Base-by-base conservation (phyloP, 1,140 invertebrate species). In the Teleopsis dalmanni region DNA sequence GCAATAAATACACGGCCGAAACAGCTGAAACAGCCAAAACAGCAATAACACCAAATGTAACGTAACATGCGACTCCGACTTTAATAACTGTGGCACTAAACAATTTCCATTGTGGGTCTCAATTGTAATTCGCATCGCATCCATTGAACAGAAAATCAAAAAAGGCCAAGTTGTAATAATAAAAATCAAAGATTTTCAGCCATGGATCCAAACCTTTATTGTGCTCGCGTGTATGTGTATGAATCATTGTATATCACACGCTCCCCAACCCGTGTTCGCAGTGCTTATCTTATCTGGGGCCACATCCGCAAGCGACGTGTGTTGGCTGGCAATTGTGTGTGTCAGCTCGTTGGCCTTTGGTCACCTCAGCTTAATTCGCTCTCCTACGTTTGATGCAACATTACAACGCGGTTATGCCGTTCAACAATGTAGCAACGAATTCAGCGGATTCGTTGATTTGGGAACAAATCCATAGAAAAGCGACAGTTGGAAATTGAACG, bases 291-390 rank as follows among this genome's bases (percentile, higher is more conserved):
- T n/a, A n/a, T n/a, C n/a, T n/a, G n/a, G n/a, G n/a, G n/a, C n/a
- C n/a, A n/a, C n/a, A n/a, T n/a, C n/a, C n/a, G n/a, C n/a, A n/a
- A n/a, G n/a, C n/a, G n/a, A n/a, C n/a, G n/a, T n/a, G n/a, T n/a
- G n/a, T n/a, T n/a, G 26, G n/a, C 4, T 7, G 8, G 11, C 23
- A 42, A 42, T n/a, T n/a, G 23, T 27, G 35, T 44, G 41, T 65
- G 62, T 65, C 62, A 65, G 61, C 60, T 59, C 53, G 60, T 64
- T 64, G 61, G 58, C 58, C 61, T 54, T 51, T 64, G 61, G 58
- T 63, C 61, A 64, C 61, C 61, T 58, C 58, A 50, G 55, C 57
- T 64, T 56, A 59, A 62, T 59, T 59, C 59, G 60, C 42, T 44
- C 42, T 33, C 42, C 42, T 44, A 44, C 42, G 42, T 33, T 44